Conservation (phyloP, 2,113 vertebrate genomes). For the Apodemus sylvaticus region DNA sequence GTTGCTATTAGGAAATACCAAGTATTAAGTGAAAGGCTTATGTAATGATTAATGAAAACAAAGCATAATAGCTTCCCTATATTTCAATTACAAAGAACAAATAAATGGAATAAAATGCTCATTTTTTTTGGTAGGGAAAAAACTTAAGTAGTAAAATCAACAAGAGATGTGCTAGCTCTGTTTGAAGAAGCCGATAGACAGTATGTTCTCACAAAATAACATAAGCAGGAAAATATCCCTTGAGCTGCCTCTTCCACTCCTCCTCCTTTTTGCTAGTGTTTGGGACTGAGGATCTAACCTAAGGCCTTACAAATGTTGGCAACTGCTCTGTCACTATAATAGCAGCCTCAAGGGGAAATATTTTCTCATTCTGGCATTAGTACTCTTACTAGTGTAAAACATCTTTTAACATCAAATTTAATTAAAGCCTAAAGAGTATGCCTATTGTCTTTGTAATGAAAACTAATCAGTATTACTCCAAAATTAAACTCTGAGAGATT, state of each 20-base stretch:
- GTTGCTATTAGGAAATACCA: slow-evolving; percentile 19
- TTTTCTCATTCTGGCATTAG: slow-evolving; percentile 13
- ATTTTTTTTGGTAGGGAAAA: slow-evolving; percentile 26
- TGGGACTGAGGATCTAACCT: neutral
- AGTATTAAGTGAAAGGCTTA: slow-evolving; percentile 6
- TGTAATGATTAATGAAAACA: slow-evolving; percentile 31
- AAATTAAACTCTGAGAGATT: neutral
- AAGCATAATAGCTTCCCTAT: slow-evolving; percentile 24
- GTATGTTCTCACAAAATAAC: neutral
- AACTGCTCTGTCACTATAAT: neutral
- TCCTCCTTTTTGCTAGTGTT: too few relatives aligned
- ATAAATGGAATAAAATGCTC: neutral
- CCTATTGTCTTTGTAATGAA: slow-evolving; percentile 5
- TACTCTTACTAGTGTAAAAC: neutral
- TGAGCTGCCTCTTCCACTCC: neutral
- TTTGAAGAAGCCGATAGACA: neutral
- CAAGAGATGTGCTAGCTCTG: neutral
- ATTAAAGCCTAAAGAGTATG: neutral
- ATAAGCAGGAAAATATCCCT: neutral
- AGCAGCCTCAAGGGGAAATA: neutral
- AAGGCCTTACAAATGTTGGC: neutral
- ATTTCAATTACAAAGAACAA: slow-evolving; percentile 37
- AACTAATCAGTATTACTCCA: slow-evolving; percentile 36
- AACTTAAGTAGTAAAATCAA: slow-evolving; percentile 32
- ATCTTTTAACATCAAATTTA: neutral